These are phyloP conservation scores for Orchesella flavescens DNA, from an alignment of 2,888 invertebrate genomes.

Conservation along the genomic window DNA sequence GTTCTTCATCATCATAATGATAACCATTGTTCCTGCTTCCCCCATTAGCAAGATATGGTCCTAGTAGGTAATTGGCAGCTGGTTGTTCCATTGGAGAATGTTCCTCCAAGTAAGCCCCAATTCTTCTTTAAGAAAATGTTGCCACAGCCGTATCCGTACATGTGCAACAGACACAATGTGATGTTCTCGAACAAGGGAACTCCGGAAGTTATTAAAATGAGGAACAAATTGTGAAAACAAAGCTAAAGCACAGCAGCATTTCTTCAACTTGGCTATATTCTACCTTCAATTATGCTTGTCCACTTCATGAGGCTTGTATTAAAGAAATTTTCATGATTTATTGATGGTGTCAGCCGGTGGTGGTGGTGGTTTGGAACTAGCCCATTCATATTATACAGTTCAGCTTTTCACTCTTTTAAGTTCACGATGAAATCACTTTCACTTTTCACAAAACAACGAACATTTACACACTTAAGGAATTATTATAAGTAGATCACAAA, in stretches of 20 bases:
- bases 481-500: no score
- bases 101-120: constrained; percentile 60
- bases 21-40: constrained; percentile 69
- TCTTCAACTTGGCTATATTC: not conserved
- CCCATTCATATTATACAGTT: no score
- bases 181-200: not conserved
- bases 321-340: no score
- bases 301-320: no score
- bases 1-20: constrained; percentile 65
- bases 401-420: no score
- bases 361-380: no score
- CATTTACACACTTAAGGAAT: no score
- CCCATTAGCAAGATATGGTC: constrained; percentile 47
- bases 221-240: not conserved
- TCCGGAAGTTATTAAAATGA: not conserved
- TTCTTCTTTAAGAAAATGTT: constrained; percentile 40
- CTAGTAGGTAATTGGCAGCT: constrained; percentile 52
- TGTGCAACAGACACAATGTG: constrained; percentile 33
- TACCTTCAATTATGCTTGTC: not conserved
- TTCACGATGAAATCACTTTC: no score
- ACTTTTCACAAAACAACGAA: no score
- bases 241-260: not conserved
- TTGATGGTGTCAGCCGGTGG: no score
- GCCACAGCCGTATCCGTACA: constrained; percentile 49
- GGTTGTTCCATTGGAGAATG: constrained; percentile 64